Conservation (phyloP, 2,888 invertebrate species). For the Nysson spinosus region DNA sequence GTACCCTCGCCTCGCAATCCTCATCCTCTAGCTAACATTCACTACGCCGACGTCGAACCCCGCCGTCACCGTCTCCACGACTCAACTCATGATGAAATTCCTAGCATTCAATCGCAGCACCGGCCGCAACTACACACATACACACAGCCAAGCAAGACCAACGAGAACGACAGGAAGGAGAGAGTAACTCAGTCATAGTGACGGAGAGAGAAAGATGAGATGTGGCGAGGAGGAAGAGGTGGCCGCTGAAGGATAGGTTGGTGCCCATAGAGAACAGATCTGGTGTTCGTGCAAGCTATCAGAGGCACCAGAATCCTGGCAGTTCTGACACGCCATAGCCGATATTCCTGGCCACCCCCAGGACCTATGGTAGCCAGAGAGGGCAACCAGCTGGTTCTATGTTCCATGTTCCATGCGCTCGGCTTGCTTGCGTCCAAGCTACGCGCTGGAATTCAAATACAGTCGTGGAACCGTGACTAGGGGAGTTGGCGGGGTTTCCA, state of each 20-base stretch:
- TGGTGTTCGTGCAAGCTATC: conserved; percentile 38
- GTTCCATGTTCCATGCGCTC: conserved; percentile 33
- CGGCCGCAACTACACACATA: conserved; percentile 69
- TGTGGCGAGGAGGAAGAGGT: conserved; percentile 2
- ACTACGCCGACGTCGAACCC: conserved; percentile 48
- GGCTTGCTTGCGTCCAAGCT: conserved; percentile 40
- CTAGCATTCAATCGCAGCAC: conserved; percentile 77
- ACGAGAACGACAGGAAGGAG: conserved; percentile 11
- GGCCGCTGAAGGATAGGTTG: conserved; percentile 2
- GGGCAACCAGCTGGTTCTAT: conserved; percentile 49
- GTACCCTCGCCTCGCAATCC: conserved; percentile 39
- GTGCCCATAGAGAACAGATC: conserved; percentile 3
- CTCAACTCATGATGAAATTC: conserved; percentile 78
- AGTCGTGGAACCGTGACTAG: conserved; percentile 26
- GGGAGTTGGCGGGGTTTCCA: conserved; percentile 25
- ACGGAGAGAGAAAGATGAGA: conserved; percentile 10
- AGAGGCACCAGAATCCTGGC: conserved; percentile 46
- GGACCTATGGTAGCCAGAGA: conserved; percentile 35
- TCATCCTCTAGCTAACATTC: conserved; percentile 60
- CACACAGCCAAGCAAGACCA: conserved; percentile 24
- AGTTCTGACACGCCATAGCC: conserved; percentile 48
- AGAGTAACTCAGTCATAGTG: conserved; percentile 1
- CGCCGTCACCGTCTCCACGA: conserved; percentile 75
- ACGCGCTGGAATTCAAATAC: conserved; percentile 56
- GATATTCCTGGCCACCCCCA: conserved; percentile 41